Evolutionary conservation across 2,888 invertebrate species (phyloP).

Genomic region (Pedicia rivosa): DNA sequence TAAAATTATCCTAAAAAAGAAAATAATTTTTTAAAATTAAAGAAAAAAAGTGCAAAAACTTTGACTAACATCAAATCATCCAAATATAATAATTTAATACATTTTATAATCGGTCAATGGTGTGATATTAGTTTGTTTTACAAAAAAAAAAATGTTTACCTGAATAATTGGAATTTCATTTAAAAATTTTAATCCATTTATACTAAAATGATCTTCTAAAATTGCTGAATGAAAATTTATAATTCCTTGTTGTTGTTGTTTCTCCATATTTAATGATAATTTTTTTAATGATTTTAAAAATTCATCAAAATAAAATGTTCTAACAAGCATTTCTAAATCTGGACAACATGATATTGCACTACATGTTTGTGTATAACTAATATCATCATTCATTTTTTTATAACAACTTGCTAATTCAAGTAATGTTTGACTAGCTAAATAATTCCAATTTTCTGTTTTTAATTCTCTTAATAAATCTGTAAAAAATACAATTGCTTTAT

Average conservation of each 20-base stretch:
- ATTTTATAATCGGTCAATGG: no score
- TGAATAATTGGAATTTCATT: slow-evolving; percentile 26
- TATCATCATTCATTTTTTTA: slow-evolving; percentile 55
- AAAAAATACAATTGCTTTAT: slow-evolving; percentile 80
- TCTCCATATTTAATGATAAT: slow-evolving; percentile 19
- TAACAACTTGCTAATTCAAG: slow-evolving; percentile 74
- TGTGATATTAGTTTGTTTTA: no score
- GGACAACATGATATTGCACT: slow-evolving; percentile 62
- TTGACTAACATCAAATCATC: no score
- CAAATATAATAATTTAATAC: no score
- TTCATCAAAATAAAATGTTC: slow-evolving; percentile 67
- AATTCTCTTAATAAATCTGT: slow-evolving; percentile 74
- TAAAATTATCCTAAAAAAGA: slow-evolving; percentile 37
- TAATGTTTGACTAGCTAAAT: slow-evolving; percentile 66
- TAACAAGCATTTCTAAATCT: slow-evolving; percentile 55
- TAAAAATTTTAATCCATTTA: slow-evolving; percentile 22
- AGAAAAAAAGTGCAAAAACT: slow-evolving; percentile 29
- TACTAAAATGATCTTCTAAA: slow-evolving; percentile 33
- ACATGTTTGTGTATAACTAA: slow-evolving; percentile 52
- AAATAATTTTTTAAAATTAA: no score
- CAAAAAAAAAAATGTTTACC: slow-evolving; percentile 34
- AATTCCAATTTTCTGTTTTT: slow-evolving; percentile 74
- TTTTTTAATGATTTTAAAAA: slow-evolving; percentile 50
- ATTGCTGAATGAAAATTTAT: slow-evolving; percentile 26
- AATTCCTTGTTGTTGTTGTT: slow-evolving; percentile 21